phyloP scores from a whole-genome alignment of 2,113 vertebrate species.

The Myotis lucifugus region DNA sequence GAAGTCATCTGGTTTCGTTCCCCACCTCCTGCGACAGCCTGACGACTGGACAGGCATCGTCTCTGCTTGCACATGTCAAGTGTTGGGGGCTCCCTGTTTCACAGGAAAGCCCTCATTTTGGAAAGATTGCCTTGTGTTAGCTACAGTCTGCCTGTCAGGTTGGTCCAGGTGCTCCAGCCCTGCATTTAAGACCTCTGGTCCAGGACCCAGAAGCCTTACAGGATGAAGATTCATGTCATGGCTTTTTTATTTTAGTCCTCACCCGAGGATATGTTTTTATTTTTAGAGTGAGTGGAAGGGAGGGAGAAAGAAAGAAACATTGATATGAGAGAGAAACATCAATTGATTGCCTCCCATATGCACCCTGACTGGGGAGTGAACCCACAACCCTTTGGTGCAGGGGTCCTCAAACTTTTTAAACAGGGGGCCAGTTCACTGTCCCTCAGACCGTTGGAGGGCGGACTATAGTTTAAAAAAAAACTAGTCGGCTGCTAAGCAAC shows the following conservation, averaged over 20 bases:
- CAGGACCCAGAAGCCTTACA: background rate
- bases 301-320: background rate
- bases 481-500: too few species aligned
- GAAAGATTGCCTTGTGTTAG: background rate
- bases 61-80: background rate
- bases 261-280: background rate
- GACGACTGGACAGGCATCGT: fast-evolving
- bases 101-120: background rate
- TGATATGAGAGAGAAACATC: background rate
- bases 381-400: too few species aligned
- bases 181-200: background rate
- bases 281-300: background rate
- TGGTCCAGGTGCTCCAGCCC: fast-evolving
- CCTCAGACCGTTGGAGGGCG: too few species aligned
- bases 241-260: background rate
- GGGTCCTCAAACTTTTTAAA: too few species aligned
- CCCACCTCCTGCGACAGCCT: background rate
- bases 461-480: too few species aligned
- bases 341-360: background rate
- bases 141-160: background rate
- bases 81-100: background rate
- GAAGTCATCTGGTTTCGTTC: background rate
- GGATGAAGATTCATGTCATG: background rate
- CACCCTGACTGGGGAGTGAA: background rate
- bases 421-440: too few species aligned